Conservation (phyloP, 2,888 invertebrate species). For the Mythimna loreyi region DNA sequence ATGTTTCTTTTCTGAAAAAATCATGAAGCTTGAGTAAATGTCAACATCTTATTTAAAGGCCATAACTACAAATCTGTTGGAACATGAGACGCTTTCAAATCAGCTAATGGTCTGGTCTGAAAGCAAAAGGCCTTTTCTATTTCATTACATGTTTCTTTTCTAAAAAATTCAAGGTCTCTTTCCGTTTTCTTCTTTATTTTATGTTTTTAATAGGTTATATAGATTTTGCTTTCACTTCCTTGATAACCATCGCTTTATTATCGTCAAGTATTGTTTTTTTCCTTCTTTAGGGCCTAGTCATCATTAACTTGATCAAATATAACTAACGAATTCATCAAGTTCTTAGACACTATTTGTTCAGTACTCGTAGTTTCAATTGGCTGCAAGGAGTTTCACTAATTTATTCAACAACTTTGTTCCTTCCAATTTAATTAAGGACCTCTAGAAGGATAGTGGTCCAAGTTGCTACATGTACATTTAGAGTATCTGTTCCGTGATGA, state of each 20-base stretch:
- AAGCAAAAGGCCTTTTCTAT: slow-evolving; percentile 25
- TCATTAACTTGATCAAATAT: slow-evolving; percentile 7
- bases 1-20: not conserved
- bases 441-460: slow-evolving; percentile 15
- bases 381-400: slow-evolving; percentile 62
- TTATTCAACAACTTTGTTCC: slow-evolving; percentile 66
- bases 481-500: not conserved
- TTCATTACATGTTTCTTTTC: slow-evolving; percentile 1
- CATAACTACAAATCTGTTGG: slow-evolving; percentile 41
- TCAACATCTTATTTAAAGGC: slow-evolving; percentile 29
- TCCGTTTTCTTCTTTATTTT: slow-evolving; percentile 8
- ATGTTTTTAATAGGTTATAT: not conserved
- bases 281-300: not conserved
- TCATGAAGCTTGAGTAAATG: slow-evolving; percentile 20
- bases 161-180: slow-evolving; percentile 2
- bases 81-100: slow-evolving; percentile 33
- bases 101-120: slow-evolving; percentile 10
- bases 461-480: slow-evolving; percentile 7
- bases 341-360: slow-evolving; percentile 44
- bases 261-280: no score
- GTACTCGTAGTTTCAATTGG: slow-evolving; percentile 48
- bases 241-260: not conserved
- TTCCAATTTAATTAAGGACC: slow-evolving; percentile 53
- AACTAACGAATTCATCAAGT: slow-evolving; percentile 40
- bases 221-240: not conserved